Base-by-base conservation (phyloP, 2,888 invertebrate genomes). In the Entomobrya multifasciata region DNA sequence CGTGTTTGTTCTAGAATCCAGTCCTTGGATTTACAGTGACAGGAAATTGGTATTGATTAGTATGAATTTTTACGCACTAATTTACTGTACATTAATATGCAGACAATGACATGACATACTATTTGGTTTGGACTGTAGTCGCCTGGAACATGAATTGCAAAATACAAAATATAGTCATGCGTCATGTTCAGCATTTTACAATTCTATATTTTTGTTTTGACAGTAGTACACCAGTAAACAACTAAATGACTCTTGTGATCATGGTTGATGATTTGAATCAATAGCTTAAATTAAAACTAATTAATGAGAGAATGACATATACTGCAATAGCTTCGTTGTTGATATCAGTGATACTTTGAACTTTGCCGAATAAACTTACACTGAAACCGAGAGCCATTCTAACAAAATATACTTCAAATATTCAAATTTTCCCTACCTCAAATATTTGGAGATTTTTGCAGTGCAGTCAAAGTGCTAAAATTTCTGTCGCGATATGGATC, bases 291-390 rank as follows among this genome's bases (percentile, higher is more conserved):
- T 76, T 83, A 52, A 65, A 15, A 41, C 62, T 62, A 83, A 77
- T 77, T 52, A 67, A 55, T 62, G 1, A 30, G 4, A 27, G 62
- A 62, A 13, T 62, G 17, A 62, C 77, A 77, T 67, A 65, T 77
- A 25, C 65, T 6, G 20, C 52, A 25, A 41, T 41, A 11, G 5
- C 30, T 17, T 5, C 44, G 22, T 44, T 78, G 60, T 78, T 85
- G 85, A 72, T 79, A 60, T 13, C 72, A 85, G 85, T 85, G 47
- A 67, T 49, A 70, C 70, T 77, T 84, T 84, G 84, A 84, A 77
- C 67, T 70, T 76, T 67, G 55, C 10, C 20, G 76, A 62, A 67
- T 52, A 20, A 70, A 65, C 74, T 70, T 44, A 44, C 67, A 36
- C 15, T 13, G 8, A 22, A 2, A 30, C 36, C 44, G 41, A 67